Evolutionary conservation across 2,113 vertebrate species (phyloP).

Genomic region (Acanthisitta chloris): DNA sequence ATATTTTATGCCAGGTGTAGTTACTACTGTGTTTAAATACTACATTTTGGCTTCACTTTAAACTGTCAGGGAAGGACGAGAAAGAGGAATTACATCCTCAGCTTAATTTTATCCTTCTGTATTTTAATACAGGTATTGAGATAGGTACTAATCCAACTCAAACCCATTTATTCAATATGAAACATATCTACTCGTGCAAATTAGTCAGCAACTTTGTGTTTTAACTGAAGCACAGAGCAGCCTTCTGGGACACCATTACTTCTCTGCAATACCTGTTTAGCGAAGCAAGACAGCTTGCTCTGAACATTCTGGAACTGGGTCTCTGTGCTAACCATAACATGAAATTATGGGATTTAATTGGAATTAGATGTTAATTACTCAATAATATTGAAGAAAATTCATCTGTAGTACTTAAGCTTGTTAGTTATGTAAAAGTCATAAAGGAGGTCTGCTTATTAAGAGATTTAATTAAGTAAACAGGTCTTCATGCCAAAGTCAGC

Average conservation of each 20-base stretch:
- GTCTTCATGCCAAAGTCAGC: constrained; percentile 44
- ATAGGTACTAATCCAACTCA: background rate
- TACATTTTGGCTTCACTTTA: background rate
- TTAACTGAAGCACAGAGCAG: background rate
- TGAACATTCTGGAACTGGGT: background rate
- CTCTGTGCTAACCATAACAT: background rate
- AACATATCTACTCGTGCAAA: background rate
- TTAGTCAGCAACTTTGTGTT: background rate
- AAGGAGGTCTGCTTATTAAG: constrained; percentile 25
- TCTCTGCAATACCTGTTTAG: background rate
- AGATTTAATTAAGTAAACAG: constrained; percentile 45
- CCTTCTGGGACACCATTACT: background rate
- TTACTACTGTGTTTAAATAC: background rate
- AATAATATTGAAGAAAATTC: constrained; percentile 50
- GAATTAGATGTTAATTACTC: constrained; percentile 55
- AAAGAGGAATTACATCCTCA: background rate
- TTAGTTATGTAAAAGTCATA: constrained; percentile 38
- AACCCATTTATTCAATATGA: background rate
- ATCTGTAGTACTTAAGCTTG: background rate
- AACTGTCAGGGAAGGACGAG: background rate
- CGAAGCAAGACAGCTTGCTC: background rate
- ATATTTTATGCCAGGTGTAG: background rate
- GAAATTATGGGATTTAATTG: constrained; percentile 27
- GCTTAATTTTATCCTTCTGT: background rate
- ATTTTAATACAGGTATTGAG: background rate